Evolutionary conservation across 2,113 vertebrate species (phyloP), one percentile per base, ranked within the genome.

Genomic region (Hemichromis elongatus): DNA sequence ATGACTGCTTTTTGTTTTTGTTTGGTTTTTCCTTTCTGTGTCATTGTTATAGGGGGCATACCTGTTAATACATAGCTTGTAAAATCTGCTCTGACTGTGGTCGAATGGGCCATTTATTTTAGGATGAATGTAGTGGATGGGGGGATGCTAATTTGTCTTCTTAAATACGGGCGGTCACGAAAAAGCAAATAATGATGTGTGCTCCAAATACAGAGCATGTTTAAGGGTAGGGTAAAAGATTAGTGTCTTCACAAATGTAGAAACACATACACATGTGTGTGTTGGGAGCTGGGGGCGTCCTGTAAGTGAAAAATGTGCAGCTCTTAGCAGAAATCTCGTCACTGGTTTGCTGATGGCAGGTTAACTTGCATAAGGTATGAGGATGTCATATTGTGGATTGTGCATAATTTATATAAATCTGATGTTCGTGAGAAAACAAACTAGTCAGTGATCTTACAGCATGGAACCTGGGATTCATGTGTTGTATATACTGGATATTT

Each of bases 251-350:
- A 59, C 35, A 73, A 26, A 75, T 54, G 68, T 35, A 82, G 50
- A 50, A 50, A 70, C 52, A 28, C 26, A 40, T 4, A 11, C 7
- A 14, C 16, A 1, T 57, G 86, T 54, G 81, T 85, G 68, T 53
- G 68, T 68, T 54, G 11, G 56, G 56, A 83, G 79, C 63, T 77
- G 30, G 53, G 68, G 83, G 47, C 2, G 0, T 86, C 45, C 10
- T 88, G 30, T 82, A 81, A 85, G 85, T 80, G 79, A 88, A 91
- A 93, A 91, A 92, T 90, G 80, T 95, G 93, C 90, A 79, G 86
- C 89, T 90, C 33, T 83, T 47, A 82, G 88, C 89, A 89, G 75
- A 90, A 89, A 81, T 78, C 77, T 85, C 28, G 37, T 80, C 33
- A 14, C 63, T 80, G 70, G 37, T 86, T 83, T 83, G 66, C 86